phyloP scores from a whole-genome alignment of 1,140 invertebrate species.

The Neodiprion virginianus region DNA sequence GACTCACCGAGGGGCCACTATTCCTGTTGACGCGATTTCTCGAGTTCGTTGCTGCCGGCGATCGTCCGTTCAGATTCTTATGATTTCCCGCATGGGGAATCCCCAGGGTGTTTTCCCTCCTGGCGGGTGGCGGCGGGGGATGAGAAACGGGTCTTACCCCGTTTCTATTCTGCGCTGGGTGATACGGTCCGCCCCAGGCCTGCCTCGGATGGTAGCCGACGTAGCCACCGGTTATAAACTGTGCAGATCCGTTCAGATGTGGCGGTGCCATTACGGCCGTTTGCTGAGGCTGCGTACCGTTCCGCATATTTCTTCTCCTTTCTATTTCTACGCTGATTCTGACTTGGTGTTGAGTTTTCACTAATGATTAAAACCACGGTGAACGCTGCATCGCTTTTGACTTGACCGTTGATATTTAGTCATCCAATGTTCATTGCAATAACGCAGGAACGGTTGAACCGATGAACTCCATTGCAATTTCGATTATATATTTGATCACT shows the following conservation, averaged over 20 bases:
- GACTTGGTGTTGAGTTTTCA: no score
- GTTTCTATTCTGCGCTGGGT: conserved; percentile 34
- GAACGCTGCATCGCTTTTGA: no score
- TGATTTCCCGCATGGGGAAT: conserved; percentile 31
- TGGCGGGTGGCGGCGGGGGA: conserved; percentile 52
- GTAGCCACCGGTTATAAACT: conserved; percentile 57
- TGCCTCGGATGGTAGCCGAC: conserved; percentile 50
- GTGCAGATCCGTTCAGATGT: conserved; percentile 57
- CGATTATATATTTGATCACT: no score
- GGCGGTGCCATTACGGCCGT: conserved; percentile 58
- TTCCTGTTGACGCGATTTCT: conserved; percentile 40
- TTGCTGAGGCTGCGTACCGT: conserved; percentile 56
- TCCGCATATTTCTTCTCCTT: conserved; percentile 48
- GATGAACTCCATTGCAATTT: no score
- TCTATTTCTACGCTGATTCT: background rate
- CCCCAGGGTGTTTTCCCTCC: conserved; percentile 42
- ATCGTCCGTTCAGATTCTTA: conserved; percentile 27
- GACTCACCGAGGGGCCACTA: conserved; percentile 57
- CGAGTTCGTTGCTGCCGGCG: conserved; percentile 18
- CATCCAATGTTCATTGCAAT: no score
- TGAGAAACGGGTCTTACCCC: conserved; percentile 49
- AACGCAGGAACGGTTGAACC: no score
- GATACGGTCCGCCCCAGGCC: conserved; percentile 51
- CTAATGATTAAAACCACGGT: no score
- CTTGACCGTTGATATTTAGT: no score